Base-by-base conservation (phyloP, 2,888 invertebrate genomes). In the Cosmia trapezina region DNA sequence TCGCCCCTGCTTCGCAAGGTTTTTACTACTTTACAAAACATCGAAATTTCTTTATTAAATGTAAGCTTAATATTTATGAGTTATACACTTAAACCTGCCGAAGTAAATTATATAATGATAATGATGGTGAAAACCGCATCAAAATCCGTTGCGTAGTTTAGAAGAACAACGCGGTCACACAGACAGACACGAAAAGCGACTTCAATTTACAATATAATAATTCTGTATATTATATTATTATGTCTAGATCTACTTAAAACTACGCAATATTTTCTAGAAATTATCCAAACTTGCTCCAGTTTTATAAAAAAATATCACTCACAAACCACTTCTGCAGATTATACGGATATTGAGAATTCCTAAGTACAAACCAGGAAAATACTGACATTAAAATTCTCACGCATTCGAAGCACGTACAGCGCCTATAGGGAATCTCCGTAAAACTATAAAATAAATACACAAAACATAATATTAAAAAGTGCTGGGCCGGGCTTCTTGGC, bases 381-480 rank as follows among this genome's bases (percentile, higher is more conserved):
- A 72, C 67, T 37, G 11, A 61, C 69, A 78, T 85, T 85, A 78
- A 73, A 75, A 79, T 74, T 57, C 59, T 63, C 60, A 61, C 53
- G 64, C 47, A 86, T 83, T 85, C 83, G 63, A 56, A 70, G 33
- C 86, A 86, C 86, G 86, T 85, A 73, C 62, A n/a, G 9, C 49
- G 82, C 82, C 84, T 78, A 83, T 78, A 22, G 78, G 69, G 74
- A 83, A 78, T 80, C 66, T 76, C 76, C 73, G 73, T 82, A 83
- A 82, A 86, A 86, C 86, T 86, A 85, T 86, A 77, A 86, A 80
- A 86, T 85, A 86, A 82, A 85, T 80, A 85, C 78, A 80, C 76
- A 80, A 83, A 86, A 85, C 73, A 84, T 85, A 72, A 74, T 80
- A 85, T 86, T 85, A 82, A 85, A 86, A 86, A 86, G 70, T 78